phyloP scores from a whole-genome alignment of 2,113 vertebrate genomes.

The Urocolius indicus region DNA sequence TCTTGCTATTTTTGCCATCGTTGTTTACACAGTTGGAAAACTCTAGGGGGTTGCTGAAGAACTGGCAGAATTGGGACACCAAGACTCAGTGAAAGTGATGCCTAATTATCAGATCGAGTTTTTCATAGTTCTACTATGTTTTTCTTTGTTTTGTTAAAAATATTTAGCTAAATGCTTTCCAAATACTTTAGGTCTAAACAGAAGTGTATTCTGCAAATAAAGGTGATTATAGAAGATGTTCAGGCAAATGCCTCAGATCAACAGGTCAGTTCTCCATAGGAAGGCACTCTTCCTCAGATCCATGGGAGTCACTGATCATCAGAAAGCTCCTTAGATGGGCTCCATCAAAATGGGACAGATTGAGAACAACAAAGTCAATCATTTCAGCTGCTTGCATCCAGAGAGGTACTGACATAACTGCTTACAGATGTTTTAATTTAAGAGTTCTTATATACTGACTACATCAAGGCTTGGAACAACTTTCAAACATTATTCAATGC shows the following conservation, averaged over 20 bases:
- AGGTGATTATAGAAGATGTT: background rate
- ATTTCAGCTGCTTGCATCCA: background rate
- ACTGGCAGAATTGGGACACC: conserved; percentile 47
- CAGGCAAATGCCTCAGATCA: background rate
- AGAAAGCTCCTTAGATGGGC: background rate
- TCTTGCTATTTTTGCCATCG: conserved; percentile 1
- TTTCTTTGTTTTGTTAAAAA: background rate
- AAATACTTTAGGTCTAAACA: background rate
- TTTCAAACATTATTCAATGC: background rate
- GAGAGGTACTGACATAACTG: background rate
- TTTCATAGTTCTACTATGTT: background rate
- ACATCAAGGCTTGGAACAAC: background rate
- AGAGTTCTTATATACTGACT: background rate
- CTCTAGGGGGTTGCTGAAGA: background rate
- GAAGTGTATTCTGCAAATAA: background rate
- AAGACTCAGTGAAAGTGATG: background rate
- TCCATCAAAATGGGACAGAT: background rate
- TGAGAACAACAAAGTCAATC: background rate
- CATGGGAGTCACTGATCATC: background rate
- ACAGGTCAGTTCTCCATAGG: background rate
- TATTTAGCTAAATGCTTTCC: background rate
- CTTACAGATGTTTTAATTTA: background rate
- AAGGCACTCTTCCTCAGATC: background rate
- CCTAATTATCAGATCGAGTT: background rate
- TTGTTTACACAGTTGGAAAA: conserved; percentile 3